Evolutionary conservation across 1,140 invertebrate genomes (phyloP).

Genomic region (Prorops nasuta): DNA sequence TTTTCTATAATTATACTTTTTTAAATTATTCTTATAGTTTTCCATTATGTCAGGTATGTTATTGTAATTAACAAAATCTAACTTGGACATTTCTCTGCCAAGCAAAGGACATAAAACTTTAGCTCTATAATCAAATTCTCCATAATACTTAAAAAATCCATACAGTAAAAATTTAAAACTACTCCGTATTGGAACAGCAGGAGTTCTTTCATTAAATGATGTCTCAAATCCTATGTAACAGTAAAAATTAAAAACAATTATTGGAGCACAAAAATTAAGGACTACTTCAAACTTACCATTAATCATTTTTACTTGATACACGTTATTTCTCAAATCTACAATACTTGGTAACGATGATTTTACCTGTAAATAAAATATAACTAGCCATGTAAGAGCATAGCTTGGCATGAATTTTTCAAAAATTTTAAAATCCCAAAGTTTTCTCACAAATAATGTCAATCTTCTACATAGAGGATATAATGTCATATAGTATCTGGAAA

Average conservation of each 20-base stretch:
- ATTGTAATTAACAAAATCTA: conserved; percentile 22
- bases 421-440: conserved; percentile 10
- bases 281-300: conserved; percentile 17
- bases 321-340: conserved; percentile 21
- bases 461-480: conserved; percentile 1
- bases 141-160: conserved; percentile 56
- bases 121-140: conserved; percentile 48
- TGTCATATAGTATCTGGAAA: background rate
- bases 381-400: conserved; percentile 25
- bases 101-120: conserved; percentile 51
- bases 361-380: conserved; percentile 34
- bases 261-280: background rate
- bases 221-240: background rate
- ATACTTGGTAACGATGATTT: conserved; percentile 29
- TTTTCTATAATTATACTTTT: conserved; percentile 6
- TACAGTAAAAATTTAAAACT: conserved; percentile 35
- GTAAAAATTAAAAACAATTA: background rate
- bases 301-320: conserved; percentile 16
- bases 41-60: conserved; percentile 19
- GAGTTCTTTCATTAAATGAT: background rate
- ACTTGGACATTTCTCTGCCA: conserved; percentile 41
- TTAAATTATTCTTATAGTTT: conserved; percentile 8
- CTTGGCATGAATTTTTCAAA: conserved; percentile 10
- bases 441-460: conserved; percentile 1
- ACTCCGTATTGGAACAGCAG: background rate